phyloP scores from a whole-genome alignment of 2,797 vertebrate genomes.

The Sebastes cheni region DNA sequence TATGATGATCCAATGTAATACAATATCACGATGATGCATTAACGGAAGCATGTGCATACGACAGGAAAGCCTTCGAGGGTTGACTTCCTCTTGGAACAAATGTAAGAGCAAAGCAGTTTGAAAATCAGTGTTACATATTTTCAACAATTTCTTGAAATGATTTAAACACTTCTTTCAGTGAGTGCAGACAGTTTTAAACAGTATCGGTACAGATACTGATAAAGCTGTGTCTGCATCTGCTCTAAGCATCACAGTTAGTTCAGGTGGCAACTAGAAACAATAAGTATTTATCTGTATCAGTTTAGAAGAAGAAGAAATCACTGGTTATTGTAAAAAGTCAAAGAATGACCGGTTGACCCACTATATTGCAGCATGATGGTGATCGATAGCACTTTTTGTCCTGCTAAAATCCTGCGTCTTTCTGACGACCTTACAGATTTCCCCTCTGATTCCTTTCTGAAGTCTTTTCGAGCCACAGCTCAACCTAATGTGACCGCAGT shows the following conservation, averaged over 20 bases:
- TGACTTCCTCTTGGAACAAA: background rate
- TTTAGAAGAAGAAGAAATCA: background rate
- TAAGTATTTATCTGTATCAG: background rate
- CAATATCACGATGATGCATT: background rate
- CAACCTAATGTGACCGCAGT: conserved; percentile 65
- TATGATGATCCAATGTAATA: background rate
- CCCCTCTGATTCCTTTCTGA: conserved; percentile 30
- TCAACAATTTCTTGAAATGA: background rate
- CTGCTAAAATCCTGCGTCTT: conserved; percentile 47
- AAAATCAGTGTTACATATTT: background rate
- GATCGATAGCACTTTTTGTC: conserved; percentile 34
- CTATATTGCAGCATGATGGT: conserved; percentile 17
- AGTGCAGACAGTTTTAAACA: background rate
- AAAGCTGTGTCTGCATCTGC: background rate
- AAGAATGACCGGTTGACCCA: conserved; percentile 28
- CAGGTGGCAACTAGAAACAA: background rate
- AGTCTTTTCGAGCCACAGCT: conserved; percentile 34
- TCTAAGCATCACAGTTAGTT: background rate
- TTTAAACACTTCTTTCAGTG: background rate
- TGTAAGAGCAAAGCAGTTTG: background rate
- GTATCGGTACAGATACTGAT: background rate
- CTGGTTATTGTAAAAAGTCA: background rate
- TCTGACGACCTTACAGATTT: conserved; percentile 44
- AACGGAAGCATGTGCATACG: conserved; percentile 3
- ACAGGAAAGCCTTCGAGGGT: conserved; percentile 21